A percentile compares a stretch with the other conserved stretches of the same genome.
Evolutionary conservation across 2,113 vertebrate species (phyloP).

Genomic region (western clawed frog (Xenopus tropicalis)): DNA sequence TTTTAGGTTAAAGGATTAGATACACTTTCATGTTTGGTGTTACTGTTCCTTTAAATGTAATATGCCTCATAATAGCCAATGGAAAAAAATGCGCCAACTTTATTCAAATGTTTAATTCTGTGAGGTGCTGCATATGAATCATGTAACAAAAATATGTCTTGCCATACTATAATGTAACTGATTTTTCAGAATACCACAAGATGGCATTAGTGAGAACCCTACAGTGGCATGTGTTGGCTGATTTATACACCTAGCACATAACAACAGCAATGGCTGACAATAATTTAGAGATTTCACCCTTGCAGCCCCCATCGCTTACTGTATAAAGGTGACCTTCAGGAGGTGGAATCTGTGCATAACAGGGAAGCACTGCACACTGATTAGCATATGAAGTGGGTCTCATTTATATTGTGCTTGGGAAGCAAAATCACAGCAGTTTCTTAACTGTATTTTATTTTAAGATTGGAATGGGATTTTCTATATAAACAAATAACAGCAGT

Average conservation of each 20-base stretch:
- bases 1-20: too few relatives aligned
- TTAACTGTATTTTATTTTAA: background rate
- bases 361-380: background rate
- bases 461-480: too few relatives aligned
- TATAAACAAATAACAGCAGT: too few relatives aligned
- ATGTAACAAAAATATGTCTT: too few relatives aligned
- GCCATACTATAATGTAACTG: too few relatives aligned
- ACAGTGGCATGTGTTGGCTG: background rate
- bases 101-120: too few relatives aligned
- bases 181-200: slow-evolving; percentile 20
- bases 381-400: background rate
- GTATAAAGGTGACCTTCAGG: slow-evolving; percentile 33
- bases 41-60: too few relatives aligned
- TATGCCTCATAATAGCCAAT: too few relatives aligned
- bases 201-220: slow-evolving; percentile 26
- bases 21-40: too few relatives aligned
- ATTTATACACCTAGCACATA: background rate
- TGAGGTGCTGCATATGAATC: too few relatives aligned
- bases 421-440: background rate
- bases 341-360: slow-evolving; percentile 1
- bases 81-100: too few relatives aligned
- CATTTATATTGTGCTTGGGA: background rate
- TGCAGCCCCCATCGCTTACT: slow-evolving; percentile 8
- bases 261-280: background rate
- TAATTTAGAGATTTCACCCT: slow-evolving; percentile 35